Evolutionary conservation across 2,888 invertebrate genomes (phyloP).

Genomic region (Ormyrus rosae): DNA sequence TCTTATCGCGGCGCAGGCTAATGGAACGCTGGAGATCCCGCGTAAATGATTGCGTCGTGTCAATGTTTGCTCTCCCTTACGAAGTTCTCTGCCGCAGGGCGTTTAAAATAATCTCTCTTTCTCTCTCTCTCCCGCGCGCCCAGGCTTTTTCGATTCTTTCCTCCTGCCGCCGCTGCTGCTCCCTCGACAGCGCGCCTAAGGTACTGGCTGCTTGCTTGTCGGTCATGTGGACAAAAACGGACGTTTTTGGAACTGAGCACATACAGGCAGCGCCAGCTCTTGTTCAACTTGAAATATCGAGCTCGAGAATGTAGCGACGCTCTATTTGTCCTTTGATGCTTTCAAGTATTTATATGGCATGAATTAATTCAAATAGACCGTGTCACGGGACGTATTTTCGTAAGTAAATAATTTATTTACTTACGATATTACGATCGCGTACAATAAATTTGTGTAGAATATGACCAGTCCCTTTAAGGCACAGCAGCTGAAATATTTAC

Average conservation of each 20-base stretch:
- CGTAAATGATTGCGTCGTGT: slow-evolving; percentile 63
- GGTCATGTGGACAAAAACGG: slow-evolving; percentile 22
- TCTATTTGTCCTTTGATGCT: slow-evolving; percentile 12
- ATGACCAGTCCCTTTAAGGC: too few relatives aligned
- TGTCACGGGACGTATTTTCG: too few relatives aligned
- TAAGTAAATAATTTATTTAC: too few relatives aligned
- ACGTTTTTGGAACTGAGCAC: slow-evolving; percentile 30
- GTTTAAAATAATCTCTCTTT: slow-evolving; percentile 53
- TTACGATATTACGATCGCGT: too few relatives aligned
- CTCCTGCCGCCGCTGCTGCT: not conserved
- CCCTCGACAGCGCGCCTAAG: not conserved
- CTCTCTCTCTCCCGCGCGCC: too few relatives aligned
- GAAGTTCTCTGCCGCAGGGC: slow-evolving; percentile 53
- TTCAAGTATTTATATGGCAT: slow-evolving; percentile 1
- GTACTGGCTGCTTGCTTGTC: not conserved
- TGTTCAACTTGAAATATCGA: slow-evolving; percentile 38
- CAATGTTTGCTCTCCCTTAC: slow-evolving; percentile 65
- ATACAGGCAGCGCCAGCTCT: not conserved
- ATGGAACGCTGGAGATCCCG: slow-evolving; percentile 63
- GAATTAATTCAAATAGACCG: not conserved
- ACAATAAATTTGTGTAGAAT: too few relatives aligned
- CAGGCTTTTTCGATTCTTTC: slow-evolving; percentile 21
- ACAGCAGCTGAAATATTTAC: too few relatives aligned
- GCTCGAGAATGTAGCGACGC: slow-evolving; percentile 28
- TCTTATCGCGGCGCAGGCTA: slow-evolving; percentile 57